phyloP scores from a whole-genome alignment of 2,797 vertebrate genomes.

The Darevskia mixta region DNA sequence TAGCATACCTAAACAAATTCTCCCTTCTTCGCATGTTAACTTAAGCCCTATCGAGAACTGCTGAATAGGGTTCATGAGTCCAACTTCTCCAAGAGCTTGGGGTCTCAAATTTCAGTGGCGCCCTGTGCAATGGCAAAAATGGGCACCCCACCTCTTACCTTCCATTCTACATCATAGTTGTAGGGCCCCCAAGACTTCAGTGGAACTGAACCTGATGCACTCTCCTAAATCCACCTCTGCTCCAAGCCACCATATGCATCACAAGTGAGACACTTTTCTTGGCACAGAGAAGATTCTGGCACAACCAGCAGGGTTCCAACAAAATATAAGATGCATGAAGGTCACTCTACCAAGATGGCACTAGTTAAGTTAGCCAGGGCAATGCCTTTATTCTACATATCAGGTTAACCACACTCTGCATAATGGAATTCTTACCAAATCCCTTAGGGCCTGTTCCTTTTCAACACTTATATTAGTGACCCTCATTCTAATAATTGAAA shows the following conservation, averaged over 20 bases:
- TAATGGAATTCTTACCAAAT: constrained; percentile 26
- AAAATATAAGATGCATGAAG: background rate
- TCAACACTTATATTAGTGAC: constrained; percentile 6
- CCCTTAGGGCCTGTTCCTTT: background rate
- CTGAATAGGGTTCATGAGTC: background rate
- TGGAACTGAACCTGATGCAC: no score
- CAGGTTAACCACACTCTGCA: background rate
- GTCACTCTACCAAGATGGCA: background rate
- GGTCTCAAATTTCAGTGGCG: no score
- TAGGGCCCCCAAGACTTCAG: no score
- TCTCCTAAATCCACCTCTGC: no score
- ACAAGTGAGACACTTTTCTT: background rate
- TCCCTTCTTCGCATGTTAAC: no score
- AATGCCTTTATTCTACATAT: background rate
- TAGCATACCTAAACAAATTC: no score
- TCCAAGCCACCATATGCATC: background rate
- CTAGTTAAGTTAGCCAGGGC: background rate
- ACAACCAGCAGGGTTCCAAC: background rate
- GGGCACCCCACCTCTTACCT: no score
- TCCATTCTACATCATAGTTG: no score
- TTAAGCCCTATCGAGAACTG: no score
- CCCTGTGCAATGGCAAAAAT: no score
- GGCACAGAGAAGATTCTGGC: background rate
- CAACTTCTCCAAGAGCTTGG: background rate
- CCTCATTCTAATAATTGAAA: constrained; percentile 10